These are phyloP conservation scores for Augochlorella aurata DNA, from an alignment of 2,888 invertebrate species.

Conservation along the genomic window DNA sequence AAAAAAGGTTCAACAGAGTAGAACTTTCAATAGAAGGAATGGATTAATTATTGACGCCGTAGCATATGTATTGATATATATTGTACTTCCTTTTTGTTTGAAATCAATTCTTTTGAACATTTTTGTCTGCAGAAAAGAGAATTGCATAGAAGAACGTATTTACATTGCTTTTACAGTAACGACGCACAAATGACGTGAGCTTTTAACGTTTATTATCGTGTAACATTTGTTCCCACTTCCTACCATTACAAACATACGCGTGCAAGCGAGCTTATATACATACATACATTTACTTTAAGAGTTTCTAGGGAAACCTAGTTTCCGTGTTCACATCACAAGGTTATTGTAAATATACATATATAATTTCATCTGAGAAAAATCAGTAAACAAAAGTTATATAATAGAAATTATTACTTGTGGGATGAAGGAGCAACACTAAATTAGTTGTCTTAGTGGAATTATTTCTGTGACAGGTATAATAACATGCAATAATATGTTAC, in stretches of 20 bases:
- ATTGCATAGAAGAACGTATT: too few species aligned
- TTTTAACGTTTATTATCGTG: neutral
- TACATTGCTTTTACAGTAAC: too few species aligned
- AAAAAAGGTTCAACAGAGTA: too few species aligned
- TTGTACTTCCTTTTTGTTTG: too few species aligned
- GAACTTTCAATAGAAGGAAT: too few species aligned
- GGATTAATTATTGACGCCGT: too few species aligned
- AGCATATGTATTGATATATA: too few species aligned
- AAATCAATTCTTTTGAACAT: too few species aligned
- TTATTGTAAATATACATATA: conserved; percentile 2
- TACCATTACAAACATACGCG: neutral
- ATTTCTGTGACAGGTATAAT: conserved; percentile 16
- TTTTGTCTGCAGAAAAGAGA: too few species aligned
- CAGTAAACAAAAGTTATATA: neutral
- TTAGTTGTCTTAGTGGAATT: conserved; percentile 16
- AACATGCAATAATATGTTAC: conserved; percentile 34
- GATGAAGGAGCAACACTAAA: neutral
- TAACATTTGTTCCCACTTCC: neutral
- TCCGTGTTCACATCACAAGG: neutral
- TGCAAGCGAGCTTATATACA: neutral
- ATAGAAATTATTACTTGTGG: neutral
- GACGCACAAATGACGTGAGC: neutral
- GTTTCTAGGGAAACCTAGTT: conserved; percentile 3
- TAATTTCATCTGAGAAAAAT: neutral
- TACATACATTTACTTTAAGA: neutral